Base-by-base conservation (phyloP, 2,113 vertebrate genomes). In the Bubo bubo region DNA sequence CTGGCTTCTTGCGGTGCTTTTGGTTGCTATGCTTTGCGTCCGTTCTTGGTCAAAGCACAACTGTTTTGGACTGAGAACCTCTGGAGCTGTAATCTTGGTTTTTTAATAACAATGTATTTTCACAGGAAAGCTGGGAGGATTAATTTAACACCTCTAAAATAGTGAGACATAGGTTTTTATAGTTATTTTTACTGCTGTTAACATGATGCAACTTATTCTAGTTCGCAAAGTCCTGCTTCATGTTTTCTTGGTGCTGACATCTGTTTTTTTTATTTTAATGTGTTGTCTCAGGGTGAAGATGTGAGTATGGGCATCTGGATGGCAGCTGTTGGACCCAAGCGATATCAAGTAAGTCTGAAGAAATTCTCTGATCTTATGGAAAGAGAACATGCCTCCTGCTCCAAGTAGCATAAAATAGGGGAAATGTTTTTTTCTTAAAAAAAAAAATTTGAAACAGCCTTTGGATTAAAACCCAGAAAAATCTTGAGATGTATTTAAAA, bases 301-400 rank as follows among this genome's bases (percentile, higher is more conserved):
- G 99, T 99, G 52, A 99, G 99, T 97, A 99, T 99, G 99, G 99
- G 99, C 80, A 99, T 99, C 80, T 99, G 99, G 99, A 99, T 99
- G 99, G 99, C 99, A 83, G 99, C 99, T 59, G 98, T 99, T 53
- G 99, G 99, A 83, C 99, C 99, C 32, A 98, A 97, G 80, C 98
- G 99, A 62, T 99, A 99, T 82, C 99, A 99, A 90, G 98, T 96
- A 76, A 67, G 90, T 92, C 35, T 62, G 37, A 74, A 67, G 52
- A 66, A 89, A 88, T 18, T 64, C 8, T 67, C 55, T 87, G 35
- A 14, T 30, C 34, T 66, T 68, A 39, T 2, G 20, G 53, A 58
- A 70, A 2, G 14, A 70, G 43, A 66, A 58, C 6, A 28, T 35
- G 24, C 12, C 28, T 68, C 24, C 58, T 88, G 28, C 21, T 77